Base-by-base conservation (phyloP, 2,888 invertebrate genomes). In the Scelioninae gen. 1 region DNA sequence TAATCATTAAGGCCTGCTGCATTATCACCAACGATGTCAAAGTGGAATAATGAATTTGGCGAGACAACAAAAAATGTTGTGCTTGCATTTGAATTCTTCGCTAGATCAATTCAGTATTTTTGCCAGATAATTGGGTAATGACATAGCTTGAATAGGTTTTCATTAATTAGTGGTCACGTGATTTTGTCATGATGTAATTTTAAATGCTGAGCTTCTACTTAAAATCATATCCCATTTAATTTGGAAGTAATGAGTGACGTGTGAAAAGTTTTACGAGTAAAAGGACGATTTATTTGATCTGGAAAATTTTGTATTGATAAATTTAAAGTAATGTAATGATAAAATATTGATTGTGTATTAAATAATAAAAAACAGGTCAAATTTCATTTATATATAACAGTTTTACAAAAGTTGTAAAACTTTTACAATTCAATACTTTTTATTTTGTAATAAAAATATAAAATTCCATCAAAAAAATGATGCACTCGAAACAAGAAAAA, bases 11-110 rank as follows among this genome's bases (percentile, higher is more conserved):
- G 34, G 23, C 23, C 23, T 4, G 34, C 32, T 56, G 15, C 32
- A 45, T 68, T 68, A 56, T 32, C 15, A 45, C 32, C 43, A 32
- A 15, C 34, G 9, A 51, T 49, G 49, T 49, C 51, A 53, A 38
- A 40, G 65, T n/a, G 10, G 43, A n/a, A 68, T 68, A 68, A 68
- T 56, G 53, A 43, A 55, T 65, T 65, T 31, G 65, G 29, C 51
- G 53, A 40, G 45, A 31, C 31, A 62, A 32, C 23, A 31, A 65
- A 29, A 49, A 65, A 65, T 38, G 16, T 16, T 16, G 38, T 56
- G 6, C 13, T 31, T 7, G 31, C 8, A 13, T 32, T 9, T 55
- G 8, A 4, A 4, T 13, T 31, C 32, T 32, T 32, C 32, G n/a
- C 5, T 3, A 15, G 16, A 31, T 55, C 32, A 32, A 55, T 55